These are phyloP conservation scores for Leptopilina drosophilae DNA, from an alignment of 2,888 invertebrate genomes.

Conservation along the genomic window DNA sequence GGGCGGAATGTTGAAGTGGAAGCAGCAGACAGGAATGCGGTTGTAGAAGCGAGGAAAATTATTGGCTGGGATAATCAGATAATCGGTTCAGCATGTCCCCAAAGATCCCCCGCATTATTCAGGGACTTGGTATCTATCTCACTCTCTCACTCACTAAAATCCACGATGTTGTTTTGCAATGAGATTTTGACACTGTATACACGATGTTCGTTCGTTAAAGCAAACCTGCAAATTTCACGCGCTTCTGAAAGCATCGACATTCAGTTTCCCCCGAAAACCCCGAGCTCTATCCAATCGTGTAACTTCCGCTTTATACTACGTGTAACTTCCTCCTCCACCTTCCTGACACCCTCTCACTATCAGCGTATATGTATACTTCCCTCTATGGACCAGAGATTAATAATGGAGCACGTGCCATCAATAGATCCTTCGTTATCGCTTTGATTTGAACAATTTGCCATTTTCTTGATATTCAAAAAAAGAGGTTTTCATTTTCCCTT, in stretches of 20 bases:
- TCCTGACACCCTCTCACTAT: background rate
- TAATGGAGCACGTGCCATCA: conserved; percentile 21
- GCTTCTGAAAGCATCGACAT: conserved; percentile 20
- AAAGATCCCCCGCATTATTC: conserved; percentile 14
- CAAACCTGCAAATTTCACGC: conserved; percentile 34
- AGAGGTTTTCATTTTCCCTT: background rate
- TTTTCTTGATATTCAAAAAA: background rate
- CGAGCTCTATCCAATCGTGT: background rate
- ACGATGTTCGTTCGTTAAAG: conserved; percentile 28
- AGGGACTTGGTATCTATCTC: background rate
- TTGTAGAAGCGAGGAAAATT: conserved; percentile 19
- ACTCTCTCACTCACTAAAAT: background rate
- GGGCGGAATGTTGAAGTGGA: conserved; percentile 7
- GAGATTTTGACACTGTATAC: conserved; percentile 21
- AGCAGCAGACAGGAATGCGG: conserved; percentile 22
- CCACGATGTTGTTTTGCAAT: conserved; percentile 5
- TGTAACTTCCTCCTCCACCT: conserved; percentile 5
- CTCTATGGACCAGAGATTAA: background rate
- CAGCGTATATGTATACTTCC: background rate
- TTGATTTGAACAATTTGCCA: background rate
- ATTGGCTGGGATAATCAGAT: conserved; percentile 30
- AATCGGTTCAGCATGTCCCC: conserved; percentile 4
- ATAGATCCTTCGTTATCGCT: conserved; percentile 10
- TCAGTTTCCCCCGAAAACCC: background rate
- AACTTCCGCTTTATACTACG: conserved; percentile 28